Conservation (phyloP, 2,888 invertebrate genomes). For the Stictocephala bisonia region DNA sequence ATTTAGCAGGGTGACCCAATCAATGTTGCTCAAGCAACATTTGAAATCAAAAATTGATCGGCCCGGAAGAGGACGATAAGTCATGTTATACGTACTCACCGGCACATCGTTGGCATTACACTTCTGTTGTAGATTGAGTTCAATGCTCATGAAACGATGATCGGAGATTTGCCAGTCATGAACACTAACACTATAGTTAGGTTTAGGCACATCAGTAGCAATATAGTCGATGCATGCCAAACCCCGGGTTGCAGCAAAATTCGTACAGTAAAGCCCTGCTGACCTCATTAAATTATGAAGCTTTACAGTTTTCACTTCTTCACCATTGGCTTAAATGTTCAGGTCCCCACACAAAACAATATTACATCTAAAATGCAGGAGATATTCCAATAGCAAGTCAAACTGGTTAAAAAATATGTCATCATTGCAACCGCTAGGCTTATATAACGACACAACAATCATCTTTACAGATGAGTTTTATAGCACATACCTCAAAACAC, state of each 20-base stretch:
- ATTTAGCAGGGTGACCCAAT: no score
- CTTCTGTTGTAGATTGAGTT: no score
- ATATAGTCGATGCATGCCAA: not conserved
- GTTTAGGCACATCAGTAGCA: no score
- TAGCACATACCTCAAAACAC: not conserved
- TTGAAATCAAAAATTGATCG: no score
- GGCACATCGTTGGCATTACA: no score
- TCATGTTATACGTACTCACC: no score
- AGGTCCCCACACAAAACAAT: not conserved
- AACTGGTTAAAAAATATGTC: not conserved
- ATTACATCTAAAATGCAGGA: not conserved
- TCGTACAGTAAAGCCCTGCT: not conserved
- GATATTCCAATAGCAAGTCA: not conserved
- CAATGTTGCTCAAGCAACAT: no score
- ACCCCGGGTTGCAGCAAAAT: not conserved
- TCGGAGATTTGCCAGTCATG: no score
- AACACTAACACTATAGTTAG: no score
- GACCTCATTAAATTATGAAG: not conserved
- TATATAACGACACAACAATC: not conserved
- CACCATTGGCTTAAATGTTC: no score
- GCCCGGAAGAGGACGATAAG: no score
- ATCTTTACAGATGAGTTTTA: not conserved
- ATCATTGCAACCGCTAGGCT: not conserved
- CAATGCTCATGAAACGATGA: no score
- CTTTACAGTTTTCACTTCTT: not conserved